Evolutionary conservation across 2,113 vertebrate genomes (phyloP), one percentile per base, ranked within the genome.

Genomic region (Protobothrops mucrosquamatus): DNA sequence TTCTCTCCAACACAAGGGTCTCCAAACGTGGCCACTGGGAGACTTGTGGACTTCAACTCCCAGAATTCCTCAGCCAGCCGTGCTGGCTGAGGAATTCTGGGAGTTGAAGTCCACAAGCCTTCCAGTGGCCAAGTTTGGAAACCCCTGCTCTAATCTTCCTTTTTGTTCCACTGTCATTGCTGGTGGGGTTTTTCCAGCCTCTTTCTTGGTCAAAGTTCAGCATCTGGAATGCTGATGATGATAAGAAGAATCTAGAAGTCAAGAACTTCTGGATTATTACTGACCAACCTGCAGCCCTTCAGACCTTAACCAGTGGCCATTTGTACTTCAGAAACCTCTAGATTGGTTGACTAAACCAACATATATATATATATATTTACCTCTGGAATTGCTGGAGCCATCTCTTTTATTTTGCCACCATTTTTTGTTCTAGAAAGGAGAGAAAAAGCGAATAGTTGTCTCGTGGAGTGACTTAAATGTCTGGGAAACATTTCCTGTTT

Each of bases 361-460:
- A 39, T 39, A 39, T 39, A 1, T 39, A 39, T 39, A 39, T 39
- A 39, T 39, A 39, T 39, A 39, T 39, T 39, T 74, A 20, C 69
- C 18, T 74, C 26, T 39, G 52, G 9, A 46, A 8, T 46, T 20
- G 74, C 57, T 56, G 29, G 7, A 12, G 23, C 5, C 0, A 1
- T 88, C 34, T 89, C 29, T 61, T 6, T 51, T n/a, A 54, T 52
- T 48, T 69, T 48, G 59, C 26, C n/a, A 29, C 56, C 56, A 43
- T 74, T 51, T 59, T 74, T 51, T 59, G 46, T 59, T 59, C 46
- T 6, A 26, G 46, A 20, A 15, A 55, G 56, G 15, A 14, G 7
- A 89, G 64, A 90, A 74, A 14, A 90, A 46, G 88, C 22, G 93
- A 64, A 85, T 91, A 87, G 94, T 92, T 0, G 95, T 88, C 94